Evolutionary conservation across 2,113 vertebrate genomes (phyloP), one percentile per base, ranked within the genome.

Genomic region (Ochotona curzoniae): DNA sequence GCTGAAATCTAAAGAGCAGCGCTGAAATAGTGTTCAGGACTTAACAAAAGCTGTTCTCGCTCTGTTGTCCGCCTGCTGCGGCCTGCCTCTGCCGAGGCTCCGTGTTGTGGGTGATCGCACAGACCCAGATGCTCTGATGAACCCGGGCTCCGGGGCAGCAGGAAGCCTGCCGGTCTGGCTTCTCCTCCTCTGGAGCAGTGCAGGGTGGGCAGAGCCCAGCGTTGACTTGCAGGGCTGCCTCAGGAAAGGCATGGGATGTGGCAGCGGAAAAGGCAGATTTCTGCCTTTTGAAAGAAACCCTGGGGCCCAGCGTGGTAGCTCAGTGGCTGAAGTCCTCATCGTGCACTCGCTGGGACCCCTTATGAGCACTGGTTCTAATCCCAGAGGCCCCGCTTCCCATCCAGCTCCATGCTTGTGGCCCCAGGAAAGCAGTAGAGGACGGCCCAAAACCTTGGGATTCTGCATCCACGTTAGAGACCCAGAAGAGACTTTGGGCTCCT

Each of bases 1-100:
- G 96, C 91, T 97, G 94, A 91, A 94, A 78, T 92, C 96, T 94
- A 96, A 96, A 96, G 92, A 94, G 95, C 87, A 74, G 85, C 12
- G 21, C 93, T 69, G 93, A 96, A 94, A 95, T 95, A 87, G 95
- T 80, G 82, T 93, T 64, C 87, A 92, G 66, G 94, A 95, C 94
- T 95, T 96, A 95, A 97, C 96, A 97, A 96, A 96, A 95, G 94
- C 82, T 0, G 10, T 91, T 25, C 92, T 90, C 75, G 23, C 92
- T 71, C 89, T 18, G 44, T 85, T 0, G 28, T 91, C 75, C 25
- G 8, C 94, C 94, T 11, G 78, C 97, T 96, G 95, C 28, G 96
- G 91, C 83, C 69, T 60, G 81, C 93, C 87, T 96, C 83, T 7
- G 76, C 78, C 2, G 17, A 86, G 83, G 73, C 93, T 93, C n/a